These are phyloP conservation scores for Bhutanitis thaidina DNA, from an alignment of 2,888 invertebrate genomes.

Conservation along the genomic window DNA sequence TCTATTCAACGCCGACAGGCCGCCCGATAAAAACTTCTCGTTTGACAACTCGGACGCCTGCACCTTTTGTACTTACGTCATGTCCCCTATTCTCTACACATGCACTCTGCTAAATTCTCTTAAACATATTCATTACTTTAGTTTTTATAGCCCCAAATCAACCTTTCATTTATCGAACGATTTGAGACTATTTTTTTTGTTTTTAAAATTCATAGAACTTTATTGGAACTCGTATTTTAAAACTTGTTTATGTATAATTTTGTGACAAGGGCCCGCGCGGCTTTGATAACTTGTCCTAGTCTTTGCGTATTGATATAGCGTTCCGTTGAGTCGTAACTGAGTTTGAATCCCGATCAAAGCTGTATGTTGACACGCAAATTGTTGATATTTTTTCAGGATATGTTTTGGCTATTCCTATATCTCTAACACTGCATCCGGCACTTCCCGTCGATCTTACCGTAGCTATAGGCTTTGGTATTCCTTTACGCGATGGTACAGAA, in stretches of 20 bases:
- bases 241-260: slow-evolving; percentile 24
- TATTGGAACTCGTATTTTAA: slow-evolving; percentile 21
- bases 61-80: slow-evolving; percentile 75
- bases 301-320: too few relatives aligned
- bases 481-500: too few relatives aligned
- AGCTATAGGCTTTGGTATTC: too few relatives aligned
- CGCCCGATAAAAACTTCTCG: slow-evolving; percentile 77
- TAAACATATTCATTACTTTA: slow-evolving; percentile 46
- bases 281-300: slow-evolving; percentile 5
- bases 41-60: slow-evolving; percentile 76
- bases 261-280: slow-evolving; percentile 26
- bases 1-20: slow-evolving; percentile 75
- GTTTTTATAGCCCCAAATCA: slow-evolving; percentile 34
- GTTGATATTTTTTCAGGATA: too few relatives aligned
- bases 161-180: slow-evolving; percentile 11
- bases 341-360: too few relatives aligned
- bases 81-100: slow-evolving; percentile 45
- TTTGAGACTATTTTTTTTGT: slow-evolving; percentile 7
- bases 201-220: slow-evolving; percentile 15
- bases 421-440: too few relatives aligned
- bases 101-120: slow-evolving; percentile 35
- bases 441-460: too few relatives aligned
- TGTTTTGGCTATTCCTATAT: too few relatives aligned
- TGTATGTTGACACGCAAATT: too few relatives aligned
- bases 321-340: too few relatives aligned